These are phyloP conservation scores for Burhinus oedicnemus DNA, from an alignment of 2,113 vertebrate genomes.

Conservation along the genomic window DNA sequence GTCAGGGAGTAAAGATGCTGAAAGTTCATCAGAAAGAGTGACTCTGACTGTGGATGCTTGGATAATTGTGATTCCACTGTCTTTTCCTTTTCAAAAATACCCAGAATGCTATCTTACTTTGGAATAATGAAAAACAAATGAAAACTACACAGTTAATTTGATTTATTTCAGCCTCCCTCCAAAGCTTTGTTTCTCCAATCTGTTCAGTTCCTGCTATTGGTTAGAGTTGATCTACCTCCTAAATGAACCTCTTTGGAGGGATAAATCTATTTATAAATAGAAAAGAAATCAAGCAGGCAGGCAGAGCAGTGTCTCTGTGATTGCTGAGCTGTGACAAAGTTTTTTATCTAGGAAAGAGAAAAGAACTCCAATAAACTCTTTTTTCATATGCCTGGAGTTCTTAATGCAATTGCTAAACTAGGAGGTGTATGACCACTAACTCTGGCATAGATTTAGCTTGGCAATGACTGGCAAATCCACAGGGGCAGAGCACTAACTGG, in stretches of 20 bases:
- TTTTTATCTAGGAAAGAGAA: background rate
- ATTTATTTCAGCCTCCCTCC: slow-evolving; percentile 8
- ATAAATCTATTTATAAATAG: slow-evolving; percentile 23
- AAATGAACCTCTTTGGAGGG: background rate
- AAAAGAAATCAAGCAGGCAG: slow-evolving; percentile 30
- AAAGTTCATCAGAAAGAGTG: background rate
- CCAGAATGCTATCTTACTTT: background rate
- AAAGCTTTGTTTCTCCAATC: background rate
- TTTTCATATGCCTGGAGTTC: background rate
- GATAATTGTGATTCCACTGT: background rate
- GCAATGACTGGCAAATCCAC: background rate
- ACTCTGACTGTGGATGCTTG: background rate
- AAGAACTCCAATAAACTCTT: background rate
- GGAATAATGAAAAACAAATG: slow-evolving; percentile 6
- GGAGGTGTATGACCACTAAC: background rate
- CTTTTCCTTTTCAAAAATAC: background rate
- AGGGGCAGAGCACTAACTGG: background rate
- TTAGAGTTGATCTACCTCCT: background rate
- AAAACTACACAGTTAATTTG: slow-evolving; percentile 5
- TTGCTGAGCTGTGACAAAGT: background rate
- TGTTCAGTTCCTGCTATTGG: background rate
- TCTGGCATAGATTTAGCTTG: background rate
- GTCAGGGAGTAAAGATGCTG: background rate
- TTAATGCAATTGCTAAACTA: background rate
- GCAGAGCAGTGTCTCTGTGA: background rate